Percentiles rank a stretch among this genome's conserved stretches.
Conservation (phyloP, 2,888 invertebrate species). For the Mimachlamys varia region DNA sequence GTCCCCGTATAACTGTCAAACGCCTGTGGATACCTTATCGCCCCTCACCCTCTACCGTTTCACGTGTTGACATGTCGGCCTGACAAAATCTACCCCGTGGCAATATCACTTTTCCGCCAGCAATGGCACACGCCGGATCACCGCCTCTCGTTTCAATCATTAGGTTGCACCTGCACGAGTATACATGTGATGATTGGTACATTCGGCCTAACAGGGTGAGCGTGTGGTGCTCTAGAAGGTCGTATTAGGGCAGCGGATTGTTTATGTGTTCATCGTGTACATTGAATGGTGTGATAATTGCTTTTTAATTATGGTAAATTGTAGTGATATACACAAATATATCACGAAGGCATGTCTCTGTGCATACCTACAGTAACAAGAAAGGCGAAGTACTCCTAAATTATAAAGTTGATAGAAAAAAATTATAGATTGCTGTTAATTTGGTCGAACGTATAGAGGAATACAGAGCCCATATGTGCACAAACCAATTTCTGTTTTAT, state of each 20-base stretch:
- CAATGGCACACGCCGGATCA: constrained; percentile 12
- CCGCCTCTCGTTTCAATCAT: constrained; percentile 11
- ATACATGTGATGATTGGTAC: constrained; percentile 31
- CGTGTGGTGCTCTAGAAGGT: neutral
- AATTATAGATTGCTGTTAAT: no score
- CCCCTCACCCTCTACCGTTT: constrained; percentile 13
- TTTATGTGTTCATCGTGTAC: neutral
- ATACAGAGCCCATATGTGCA: no score
- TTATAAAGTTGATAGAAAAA: no score
- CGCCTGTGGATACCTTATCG: constrained; percentile 28
- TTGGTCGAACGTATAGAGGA: no score
- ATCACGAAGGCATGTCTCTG: no score
- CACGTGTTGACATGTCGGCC: constrained; percentile 24
- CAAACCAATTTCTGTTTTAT: no score
- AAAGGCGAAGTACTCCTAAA: no score
- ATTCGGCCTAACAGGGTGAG: neutral
- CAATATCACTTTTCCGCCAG: constrained; percentile 31
- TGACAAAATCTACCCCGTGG: constrained; percentile 28
- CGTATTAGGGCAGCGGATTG: neutral
- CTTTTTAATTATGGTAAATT: neutral
- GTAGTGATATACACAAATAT: no score
- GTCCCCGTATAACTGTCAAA: constrained; percentile 29
- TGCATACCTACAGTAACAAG: no score
- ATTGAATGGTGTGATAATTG: neutral
- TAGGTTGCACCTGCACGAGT: constrained; percentile 5